Percentiles rank a stretch among this genome's conserved stretches.
phyloP scores from a whole-genome alignment of 1,140 invertebrate species.

The Drosophila bocqueti region DNA sequence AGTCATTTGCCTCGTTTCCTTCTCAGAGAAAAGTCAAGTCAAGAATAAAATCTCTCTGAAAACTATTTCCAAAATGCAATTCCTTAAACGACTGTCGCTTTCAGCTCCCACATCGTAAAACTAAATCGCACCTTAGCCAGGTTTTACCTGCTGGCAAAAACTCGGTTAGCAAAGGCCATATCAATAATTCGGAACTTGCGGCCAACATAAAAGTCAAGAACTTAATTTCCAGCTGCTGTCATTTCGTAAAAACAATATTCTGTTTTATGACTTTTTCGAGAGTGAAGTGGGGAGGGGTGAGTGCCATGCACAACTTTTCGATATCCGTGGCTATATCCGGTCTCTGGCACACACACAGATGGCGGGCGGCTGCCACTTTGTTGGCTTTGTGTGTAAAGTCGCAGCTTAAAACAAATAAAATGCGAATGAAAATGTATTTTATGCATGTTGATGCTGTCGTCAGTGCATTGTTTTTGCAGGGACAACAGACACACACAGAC shows the following conservation, averaged over 20 bases:
- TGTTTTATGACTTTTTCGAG: constrained; percentile 63
- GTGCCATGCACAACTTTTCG: constrained; percentile 71
- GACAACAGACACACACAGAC: constrained; percentile 61
- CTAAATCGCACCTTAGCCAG: constrained; percentile 10
- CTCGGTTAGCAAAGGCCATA: constrained; percentile 54
- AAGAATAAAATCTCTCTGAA: neutral
- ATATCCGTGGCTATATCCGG: constrained; percentile 78
- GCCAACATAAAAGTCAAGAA: constrained; percentile 79
- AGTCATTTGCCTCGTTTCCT: neutral
- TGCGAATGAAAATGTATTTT: constrained; percentile 81
- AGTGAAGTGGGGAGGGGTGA: constrained; percentile 9
- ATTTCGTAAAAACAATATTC: constrained; percentile 74
- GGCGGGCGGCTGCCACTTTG: constrained; percentile 59
- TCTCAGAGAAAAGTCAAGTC: neutral
- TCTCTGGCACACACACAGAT: constrained; percentile 33
- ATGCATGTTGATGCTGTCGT: constrained; percentile 71
- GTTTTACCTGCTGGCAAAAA: constrained; percentile 7
- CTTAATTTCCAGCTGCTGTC: constrained; percentile 81
- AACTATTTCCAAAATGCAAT: constrained; percentile 3
- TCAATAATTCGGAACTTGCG: constrained; percentile 78
- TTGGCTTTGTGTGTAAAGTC: constrained; percentile 78
- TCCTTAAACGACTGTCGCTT: constrained; percentile 27
- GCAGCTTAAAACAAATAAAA: constrained; percentile 82
- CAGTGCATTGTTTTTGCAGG: constrained; percentile 77
- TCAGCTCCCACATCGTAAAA: constrained; percentile 32